Conservation (phyloP, 2,113 vertebrate species). For the Emydocephalus ijimae region DNA sequence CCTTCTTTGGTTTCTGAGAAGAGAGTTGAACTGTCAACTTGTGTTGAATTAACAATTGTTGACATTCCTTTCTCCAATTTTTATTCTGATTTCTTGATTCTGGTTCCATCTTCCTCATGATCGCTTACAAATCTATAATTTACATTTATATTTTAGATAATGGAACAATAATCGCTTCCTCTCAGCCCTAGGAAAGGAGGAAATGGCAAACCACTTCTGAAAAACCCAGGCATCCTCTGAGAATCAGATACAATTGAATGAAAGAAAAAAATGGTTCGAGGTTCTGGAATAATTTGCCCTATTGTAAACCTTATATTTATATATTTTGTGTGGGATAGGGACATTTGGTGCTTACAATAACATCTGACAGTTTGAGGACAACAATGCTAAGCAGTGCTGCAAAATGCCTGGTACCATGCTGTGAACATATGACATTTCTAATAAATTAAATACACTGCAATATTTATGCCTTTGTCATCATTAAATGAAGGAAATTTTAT, state of each 20-base stretch:
- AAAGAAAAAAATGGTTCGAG: background rate
- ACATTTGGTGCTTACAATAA: background rate
- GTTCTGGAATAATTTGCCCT: background rate
- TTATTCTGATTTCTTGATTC: background rate
- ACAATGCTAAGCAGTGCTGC: background rate
- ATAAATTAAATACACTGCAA: background rate
- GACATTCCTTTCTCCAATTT: background rate
- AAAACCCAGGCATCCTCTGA: background rate
- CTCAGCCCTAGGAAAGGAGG: background rate
- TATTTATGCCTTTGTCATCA: background rate
- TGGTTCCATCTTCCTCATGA: background rate
- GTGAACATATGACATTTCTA: background rate
- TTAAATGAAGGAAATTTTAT: background rate
- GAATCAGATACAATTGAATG: background rate
- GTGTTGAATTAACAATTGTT: background rate
- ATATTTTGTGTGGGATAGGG: background rate
- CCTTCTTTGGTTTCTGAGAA: background rate
- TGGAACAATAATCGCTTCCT: background rate
- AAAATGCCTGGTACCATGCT: background rate
- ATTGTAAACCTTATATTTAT: background rate
- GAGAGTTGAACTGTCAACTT: background rate
- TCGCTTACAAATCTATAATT: background rate
- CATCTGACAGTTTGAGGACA: background rate
- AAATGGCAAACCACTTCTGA: background rate
- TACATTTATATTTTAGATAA: background rate